Evolutionary conservation across 1,140 invertebrate genomes (phyloP).

Genomic region (Diploscapter pachys): DNA sequence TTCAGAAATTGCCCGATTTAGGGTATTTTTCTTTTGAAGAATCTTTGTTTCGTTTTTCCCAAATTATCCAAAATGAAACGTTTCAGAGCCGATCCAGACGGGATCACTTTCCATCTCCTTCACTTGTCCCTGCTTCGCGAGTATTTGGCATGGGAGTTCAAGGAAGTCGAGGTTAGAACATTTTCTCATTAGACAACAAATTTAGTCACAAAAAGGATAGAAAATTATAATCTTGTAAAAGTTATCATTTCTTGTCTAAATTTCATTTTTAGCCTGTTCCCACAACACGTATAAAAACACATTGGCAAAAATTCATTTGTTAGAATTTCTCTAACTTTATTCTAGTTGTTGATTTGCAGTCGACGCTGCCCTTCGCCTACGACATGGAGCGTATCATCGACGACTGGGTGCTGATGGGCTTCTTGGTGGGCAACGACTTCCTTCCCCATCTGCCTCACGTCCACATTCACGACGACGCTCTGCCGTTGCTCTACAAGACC

Average conservation of each 20-base stretch:
- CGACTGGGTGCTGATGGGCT: conserved; percentile 99
- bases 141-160: conserved; percentile 88
- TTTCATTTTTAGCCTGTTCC: too few relatives aligned
- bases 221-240: background rate
- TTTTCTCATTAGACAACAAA: background rate
- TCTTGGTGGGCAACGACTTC: conserved; percentile 98
- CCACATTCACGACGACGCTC: conserved; percentile 82
- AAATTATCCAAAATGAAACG: background rate
- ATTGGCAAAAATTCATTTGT: background rate
- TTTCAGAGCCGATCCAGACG: conserved; percentile 64
- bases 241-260: too few relatives aligned
- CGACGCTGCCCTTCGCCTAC: conserved; percentile 70
- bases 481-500: conserved; percentile 78
- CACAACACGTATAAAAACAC: background rate
- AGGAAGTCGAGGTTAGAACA: conserved; percentile 66
- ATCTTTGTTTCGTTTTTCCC: background rate
- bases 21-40: background rate
- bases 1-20: too few relatives aligned
- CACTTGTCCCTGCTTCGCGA: conserved; percentile 86
- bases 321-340: background rate
- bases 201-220: conserved; percentile 7
- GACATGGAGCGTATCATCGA: conserved; percentile 77
- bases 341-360: conserved; percentile 38
- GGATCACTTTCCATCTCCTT: conserved; percentile 85
- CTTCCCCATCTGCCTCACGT: conserved; percentile 92